A percentile compares a stretch with the other conserved stretches of the same genome.
phyloP scores from a whole-genome alignment of 92 coral and sea anemone species.

The Micromussa lordhowensis region DNA sequence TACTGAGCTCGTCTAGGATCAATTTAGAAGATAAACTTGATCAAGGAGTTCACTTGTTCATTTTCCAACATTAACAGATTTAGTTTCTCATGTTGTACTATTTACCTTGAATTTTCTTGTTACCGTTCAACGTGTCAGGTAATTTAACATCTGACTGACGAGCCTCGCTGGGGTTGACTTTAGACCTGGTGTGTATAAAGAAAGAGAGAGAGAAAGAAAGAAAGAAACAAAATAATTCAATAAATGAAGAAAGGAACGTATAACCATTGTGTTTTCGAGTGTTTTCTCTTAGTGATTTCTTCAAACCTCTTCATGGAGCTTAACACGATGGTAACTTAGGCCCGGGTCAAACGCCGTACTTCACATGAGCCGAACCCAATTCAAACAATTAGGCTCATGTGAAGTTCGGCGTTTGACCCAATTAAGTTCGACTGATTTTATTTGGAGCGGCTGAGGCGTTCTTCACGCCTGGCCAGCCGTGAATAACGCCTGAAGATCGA shows the following conservation, averaged over 20 bases:
- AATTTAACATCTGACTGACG: not conserved
- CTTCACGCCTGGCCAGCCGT: too few species aligned
- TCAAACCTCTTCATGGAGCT: too few species aligned
- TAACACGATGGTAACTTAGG: too few species aligned
- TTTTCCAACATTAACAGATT: not conserved
- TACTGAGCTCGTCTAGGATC: constrained; percentile 12
- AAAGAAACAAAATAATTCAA: not conserved
- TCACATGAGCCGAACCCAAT: too few species aligned
- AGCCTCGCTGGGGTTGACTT: not conserved
- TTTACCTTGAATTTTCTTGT: constrained; percentile 5
- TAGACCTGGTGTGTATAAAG: not conserved
- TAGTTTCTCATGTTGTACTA: not conserved
- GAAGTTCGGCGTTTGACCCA: too few species aligned
- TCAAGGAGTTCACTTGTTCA: not conserved
- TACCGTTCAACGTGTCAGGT: not conserved
- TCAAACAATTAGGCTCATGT: too few species aligned
- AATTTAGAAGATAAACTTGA: not conserved
- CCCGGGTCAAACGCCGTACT: too few species aligned
- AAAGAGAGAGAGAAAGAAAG: not conserved
- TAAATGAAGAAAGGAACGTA: not conserved
- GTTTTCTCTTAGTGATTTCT: too few species aligned
- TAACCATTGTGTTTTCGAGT: not conserved
- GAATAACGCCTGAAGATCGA: too few species aligned
- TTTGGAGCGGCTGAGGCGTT: too few species aligned
- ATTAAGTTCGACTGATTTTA: too few species aligned